A percentile compares a stretch with the other conserved stretches of the same genome.
Conservation (phyloP, 2,888 invertebrate species). For the Drosophila multiciliata region DNA sequence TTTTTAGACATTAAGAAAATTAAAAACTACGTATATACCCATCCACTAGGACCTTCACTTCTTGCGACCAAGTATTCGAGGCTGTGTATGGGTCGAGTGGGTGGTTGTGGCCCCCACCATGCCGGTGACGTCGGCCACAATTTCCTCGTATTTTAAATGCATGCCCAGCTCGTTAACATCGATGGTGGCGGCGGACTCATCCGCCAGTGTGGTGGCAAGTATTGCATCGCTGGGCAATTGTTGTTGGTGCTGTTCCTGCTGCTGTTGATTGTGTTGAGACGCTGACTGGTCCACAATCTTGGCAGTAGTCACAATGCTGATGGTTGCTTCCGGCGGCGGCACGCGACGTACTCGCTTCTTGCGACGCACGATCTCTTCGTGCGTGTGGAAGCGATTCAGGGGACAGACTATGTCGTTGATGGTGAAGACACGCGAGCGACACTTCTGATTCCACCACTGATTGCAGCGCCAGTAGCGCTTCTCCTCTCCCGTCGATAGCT, state of each 20-base stretch:
- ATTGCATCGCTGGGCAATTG: conserved; percentile 61
- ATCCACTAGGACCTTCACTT: conserved; percentile 28
- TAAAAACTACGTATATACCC: conserved; percentile 21
- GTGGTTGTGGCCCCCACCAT: conserved; percentile 63
- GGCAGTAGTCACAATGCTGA: conserved; percentile 13
- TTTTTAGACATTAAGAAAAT: conserved; percentile 24
- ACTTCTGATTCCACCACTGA: conserved; percentile 85
- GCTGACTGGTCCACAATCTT: conserved; percentile 22
- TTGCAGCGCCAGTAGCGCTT: conserved; percentile 85
- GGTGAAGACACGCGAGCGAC: conserved; percentile 85
- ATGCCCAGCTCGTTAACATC: conserved; percentile 75
- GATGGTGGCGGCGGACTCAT: conserved; percentile 65
- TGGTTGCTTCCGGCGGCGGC: conserved; percentile 35
- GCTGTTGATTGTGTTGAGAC: conserved; percentile 36
- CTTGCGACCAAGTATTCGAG: conserved; percentile 40
- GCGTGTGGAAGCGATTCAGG: conserved; percentile 85
- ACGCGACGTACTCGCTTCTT: conserved; percentile 84
- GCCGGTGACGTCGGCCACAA: conserved; percentile 84
- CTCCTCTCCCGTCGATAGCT: conserved; percentile 81
- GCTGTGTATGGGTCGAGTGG: conserved; percentile 24
- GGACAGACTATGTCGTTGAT: conserved; percentile 84
- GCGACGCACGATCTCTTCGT: conserved; percentile 84
- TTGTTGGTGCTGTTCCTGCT: conserved; percentile 37
- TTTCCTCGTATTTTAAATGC: conserved; percentile 84
- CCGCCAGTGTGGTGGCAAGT: conserved; percentile 58